Base-by-base conservation (phyloP, 2,797 vertebrate genomes). In the Bucorvus abyssinicus region DNA sequence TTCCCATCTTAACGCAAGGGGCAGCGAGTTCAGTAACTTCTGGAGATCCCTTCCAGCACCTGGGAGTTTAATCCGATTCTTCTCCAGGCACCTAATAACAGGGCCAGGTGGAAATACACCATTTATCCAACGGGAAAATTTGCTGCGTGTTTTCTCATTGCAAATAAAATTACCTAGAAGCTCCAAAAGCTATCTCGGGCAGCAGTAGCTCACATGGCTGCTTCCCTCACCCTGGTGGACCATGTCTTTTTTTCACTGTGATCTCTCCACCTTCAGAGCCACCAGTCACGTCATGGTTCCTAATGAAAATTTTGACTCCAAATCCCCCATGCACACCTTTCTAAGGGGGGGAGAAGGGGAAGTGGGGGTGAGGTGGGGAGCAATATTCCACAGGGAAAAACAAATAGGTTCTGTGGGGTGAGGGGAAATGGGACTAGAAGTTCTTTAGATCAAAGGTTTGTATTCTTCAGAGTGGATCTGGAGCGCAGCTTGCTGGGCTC, bases 381-480 rank as follows among this genome's bases (percentile, higher is more conserved):
- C 22, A 52, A 0, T 45, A 70, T 94, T 55, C 44, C 85, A 7
- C 1, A 9, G 27, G 34, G 40, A 21, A 81, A 78, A 71, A 1
- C 4, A 26, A 50, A 11, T 2, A 45, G 8, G 21, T 47, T 69
- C 10, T 0, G 0, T 1, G 21, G 22, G 12, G 16, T 3, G 9
- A 44, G 4, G 4, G 18, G 11, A 52, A 64, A 75, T 6, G 24
- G 32, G 24, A 45, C 13, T 10, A n/a, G 19, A 89, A 7, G 4
- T 22, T 64, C 21, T 64, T 89, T 15, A 61, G 32, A 40, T 11
- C 5, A 20, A n/a, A 36, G 8, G 6, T 71, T 55, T 75, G 30
- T 53, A 44, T 10, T 57, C 20, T n/a, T 91, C 24, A 1, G 42
- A 0, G 2, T 30, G 44, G 70, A 79, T 53, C 49, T 55, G 76